Base-by-base conservation (phyloP, 1,140 invertebrate species). In the Megalonaias nervosa region DNA sequence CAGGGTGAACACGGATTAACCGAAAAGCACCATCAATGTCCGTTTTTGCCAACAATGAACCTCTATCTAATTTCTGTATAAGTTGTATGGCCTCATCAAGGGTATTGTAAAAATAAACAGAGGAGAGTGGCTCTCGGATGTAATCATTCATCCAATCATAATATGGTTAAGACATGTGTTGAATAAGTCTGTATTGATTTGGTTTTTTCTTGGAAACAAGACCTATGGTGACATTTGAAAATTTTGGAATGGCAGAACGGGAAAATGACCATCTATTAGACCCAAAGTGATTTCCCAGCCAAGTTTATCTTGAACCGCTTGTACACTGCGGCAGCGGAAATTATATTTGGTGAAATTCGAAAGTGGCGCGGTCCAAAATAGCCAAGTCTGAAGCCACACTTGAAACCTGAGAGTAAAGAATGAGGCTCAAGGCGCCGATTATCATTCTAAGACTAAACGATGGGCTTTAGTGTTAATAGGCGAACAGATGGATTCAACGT, bases 131-230 rank as follows among this genome's bases (percentile, higher is more conserved):
- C 9, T 26, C 9, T 6, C 21, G 57, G 17, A 71, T 71, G 17
- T 26, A 21, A 62, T 59, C 60, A 73, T 76, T 76, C 15, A 80
- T 55, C 12, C 74, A 77, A 60, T 21, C 55, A 12, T 64, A 67
- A 3, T 71, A 23, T 17, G 70, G 80, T 66, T 55, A 71, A 23
- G 80, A 81, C 12, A 81, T 31, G 14, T 81, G 56, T 59, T 78
- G 80, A 26, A 78, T 81, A 21, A 81, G 61, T n/a, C 80, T 57
- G 64, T 61, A 80, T 61, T 71, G 16, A 13, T 70, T 64, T 23
- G 66, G 56, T 31, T 17, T 57, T 31, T 75, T 75, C 67, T 75
- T 80, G 12, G 73, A 59, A 17, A 75, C 60, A 4, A 75, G 57
- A 23, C 72, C 77, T 6, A 80, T 23, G 4, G 77, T 57, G 65